These are phyloP conservation scores for Pterostichus niger DNA, from an alignment of 2,888 invertebrate genomes.

Conservation along the genomic window DNA sequence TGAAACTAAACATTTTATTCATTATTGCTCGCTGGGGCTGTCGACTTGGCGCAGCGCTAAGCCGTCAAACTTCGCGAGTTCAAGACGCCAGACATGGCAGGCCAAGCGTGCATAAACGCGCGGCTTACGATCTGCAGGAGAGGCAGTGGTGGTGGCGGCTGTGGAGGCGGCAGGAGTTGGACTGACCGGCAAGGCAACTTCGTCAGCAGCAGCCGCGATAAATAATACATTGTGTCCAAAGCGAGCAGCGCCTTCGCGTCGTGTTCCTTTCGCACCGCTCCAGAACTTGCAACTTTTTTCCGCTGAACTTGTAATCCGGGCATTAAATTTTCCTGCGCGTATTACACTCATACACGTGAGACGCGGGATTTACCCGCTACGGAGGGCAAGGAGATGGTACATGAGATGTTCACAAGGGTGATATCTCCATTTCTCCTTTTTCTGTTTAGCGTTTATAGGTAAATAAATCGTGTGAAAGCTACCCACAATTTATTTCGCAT, in stretches of 20 bases:
- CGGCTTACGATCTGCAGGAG: conserved; percentile 48
- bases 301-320: conserved; percentile 66
- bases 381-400: not conserved
- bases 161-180: not conserved
- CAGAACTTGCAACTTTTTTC: conserved; percentile 44
- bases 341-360: conserved; percentile 56
- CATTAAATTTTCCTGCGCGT: conserved; percentile 64
- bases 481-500: no score
- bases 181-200: conserved; percentile 36
- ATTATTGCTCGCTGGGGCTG: conserved; percentile 63
- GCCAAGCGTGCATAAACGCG: conserved; percentile 61
- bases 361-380: not conserved
- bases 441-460: not conserved
- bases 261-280: not conserved
- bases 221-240: conserved; percentile 60
- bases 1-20: conserved; percentile 69
- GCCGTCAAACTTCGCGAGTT: conserved; percentile 62
- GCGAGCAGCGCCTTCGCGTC: not conserved
- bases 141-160: not conserved
- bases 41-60: conserved; percentile 50
- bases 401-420: conserved; percentile 2
- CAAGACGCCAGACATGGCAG: conserved; percentile 50
- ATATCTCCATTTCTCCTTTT: not conserved
- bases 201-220: conserved; percentile 22
- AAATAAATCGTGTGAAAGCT: no score